Conservation (phyloP, 2,113 vertebrate genomes). For the Pseudopodoces humilis region DNA sequence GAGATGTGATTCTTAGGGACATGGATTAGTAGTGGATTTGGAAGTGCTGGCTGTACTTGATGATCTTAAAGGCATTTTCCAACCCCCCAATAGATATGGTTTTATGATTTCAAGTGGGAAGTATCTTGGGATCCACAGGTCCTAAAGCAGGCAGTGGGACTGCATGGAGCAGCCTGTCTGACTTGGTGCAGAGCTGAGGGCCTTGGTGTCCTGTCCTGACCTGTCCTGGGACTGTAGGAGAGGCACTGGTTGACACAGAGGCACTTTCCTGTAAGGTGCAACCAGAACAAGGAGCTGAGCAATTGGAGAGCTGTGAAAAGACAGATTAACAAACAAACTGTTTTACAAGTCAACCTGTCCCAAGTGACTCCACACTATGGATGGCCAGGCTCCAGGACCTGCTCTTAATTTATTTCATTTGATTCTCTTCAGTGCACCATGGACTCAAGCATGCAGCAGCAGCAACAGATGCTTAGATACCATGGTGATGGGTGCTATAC, state of each 20-base stretch:
- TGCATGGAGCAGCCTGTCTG: neutral
- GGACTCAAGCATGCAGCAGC: neutral
- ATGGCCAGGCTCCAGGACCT: neutral
- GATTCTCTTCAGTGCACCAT: neutral
- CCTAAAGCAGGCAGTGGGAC: neutral
- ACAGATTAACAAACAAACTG: neutral
- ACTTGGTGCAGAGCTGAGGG: neutral
- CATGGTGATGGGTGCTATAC: constrained; percentile 44
- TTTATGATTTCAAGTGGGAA: neutral
- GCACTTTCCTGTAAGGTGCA: neutral
- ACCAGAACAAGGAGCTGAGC: neutral
- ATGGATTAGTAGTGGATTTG: neutral
- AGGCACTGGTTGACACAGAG: neutral
- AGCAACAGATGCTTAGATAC: constrained; percentile 27
- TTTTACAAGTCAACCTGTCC: neutral
- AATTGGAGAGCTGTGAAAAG: neutral
- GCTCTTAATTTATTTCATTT: neutral
- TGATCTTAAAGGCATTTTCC: neutral
- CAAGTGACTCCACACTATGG: neutral
- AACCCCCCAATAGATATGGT: neutral
- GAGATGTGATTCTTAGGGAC: accelerated
- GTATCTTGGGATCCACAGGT: neutral
- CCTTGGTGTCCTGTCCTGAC: neutral
- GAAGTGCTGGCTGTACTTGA: neutral
- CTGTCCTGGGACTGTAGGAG: neutral